These are phyloP conservation scores for Neosilurus mollespiculum DNA, from an alignment of 2,797 vertebrate genomes.

Conservation along the genomic window DNA sequence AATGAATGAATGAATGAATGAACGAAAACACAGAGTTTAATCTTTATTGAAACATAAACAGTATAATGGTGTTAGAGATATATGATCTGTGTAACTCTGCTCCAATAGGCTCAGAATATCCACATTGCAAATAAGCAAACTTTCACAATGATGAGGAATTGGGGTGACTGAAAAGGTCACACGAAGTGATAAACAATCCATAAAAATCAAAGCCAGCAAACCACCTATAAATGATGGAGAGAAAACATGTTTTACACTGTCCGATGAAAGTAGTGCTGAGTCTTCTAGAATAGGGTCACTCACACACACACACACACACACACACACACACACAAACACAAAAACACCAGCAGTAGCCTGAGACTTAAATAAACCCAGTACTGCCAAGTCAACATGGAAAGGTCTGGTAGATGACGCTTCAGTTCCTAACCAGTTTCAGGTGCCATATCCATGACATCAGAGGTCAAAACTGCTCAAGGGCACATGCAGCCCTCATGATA, in stretches of 20 bases:
- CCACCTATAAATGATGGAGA: neutral
- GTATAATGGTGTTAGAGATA: neutral
- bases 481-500: slow-evolving; percentile 28
- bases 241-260: neutral
- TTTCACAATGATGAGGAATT: neutral
- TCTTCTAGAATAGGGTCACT: neutral
- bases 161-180: neutral
- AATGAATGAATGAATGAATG: no score
- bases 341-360: slow-evolving; percentile 31
- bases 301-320: neutral
- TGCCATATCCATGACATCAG: slow-evolving; percentile 36
- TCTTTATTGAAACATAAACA: neutral
- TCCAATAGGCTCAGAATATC: neutral
- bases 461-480: slow-evolving; percentile 25
- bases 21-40: neutral
- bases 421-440: neutral
- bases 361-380: slow-evolving; percentile 20
- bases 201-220: neutral
- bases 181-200: neutral
- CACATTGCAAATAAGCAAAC: neutral
- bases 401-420: neutral
- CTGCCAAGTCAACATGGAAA: slow-evolving; percentile 24
- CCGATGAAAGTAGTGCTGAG: neutral
- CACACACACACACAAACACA: slow-evolving; percentile 19
- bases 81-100: neutral